A percentile compares a stretch with the other conserved stretches of the same genome.
phyloP scores from a whole-genome alignment of 1,140 invertebrate species.

The Drosophila varians region DNA sequence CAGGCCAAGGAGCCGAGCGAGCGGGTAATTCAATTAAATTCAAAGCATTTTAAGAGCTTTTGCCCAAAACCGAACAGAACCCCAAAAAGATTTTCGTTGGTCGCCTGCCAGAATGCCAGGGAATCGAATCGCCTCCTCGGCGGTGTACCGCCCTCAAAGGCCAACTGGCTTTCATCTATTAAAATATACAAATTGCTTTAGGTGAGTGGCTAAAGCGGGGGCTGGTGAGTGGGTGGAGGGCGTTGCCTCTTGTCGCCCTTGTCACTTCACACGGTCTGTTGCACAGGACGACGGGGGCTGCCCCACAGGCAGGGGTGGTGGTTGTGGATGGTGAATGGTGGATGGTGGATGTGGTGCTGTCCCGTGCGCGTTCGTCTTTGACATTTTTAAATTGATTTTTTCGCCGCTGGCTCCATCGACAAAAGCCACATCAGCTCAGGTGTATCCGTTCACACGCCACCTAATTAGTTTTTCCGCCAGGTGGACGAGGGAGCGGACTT shows the following conservation, averaged over 20 bases:
- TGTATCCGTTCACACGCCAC: conserved; percentile 64
- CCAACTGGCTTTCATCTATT: conserved; percentile 65
- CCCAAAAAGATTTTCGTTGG: conserved; percentile 37
- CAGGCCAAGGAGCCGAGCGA: conserved; percentile 10
- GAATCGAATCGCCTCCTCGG: conserved; percentile 20
- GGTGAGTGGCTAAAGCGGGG: background rate
- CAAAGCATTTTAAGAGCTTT: conserved; percentile 46
- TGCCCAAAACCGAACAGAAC: conserved; percentile 19
- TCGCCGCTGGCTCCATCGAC: conserved; percentile 26
- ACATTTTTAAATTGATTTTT: conserved; percentile 77
- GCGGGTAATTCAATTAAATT: conserved; percentile 65
- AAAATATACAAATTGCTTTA: conserved; percentile 61
- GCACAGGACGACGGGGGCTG: conserved; percentile 28
- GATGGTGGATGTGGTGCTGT: conserved; percentile 2
- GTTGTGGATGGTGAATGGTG: conserved; percentile 4
- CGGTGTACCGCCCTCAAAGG: conserved; percentile 23
- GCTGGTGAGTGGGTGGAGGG: conserved; percentile 6
- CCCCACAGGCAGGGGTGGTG: background rate
- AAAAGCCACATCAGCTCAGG: conserved; percentile 75
- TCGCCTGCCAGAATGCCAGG: conserved; percentile 38
- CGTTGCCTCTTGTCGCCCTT: conserved; percentile 58
- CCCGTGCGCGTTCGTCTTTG: conserved; percentile 55
- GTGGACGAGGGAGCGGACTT: background rate
- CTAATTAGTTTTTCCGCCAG: conserved; percentile 60
- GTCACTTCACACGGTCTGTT: conserved; percentile 66